Base-by-base conservation (phyloP, 2,797 vertebrate genomes). In the Menidia menidia region DNA sequence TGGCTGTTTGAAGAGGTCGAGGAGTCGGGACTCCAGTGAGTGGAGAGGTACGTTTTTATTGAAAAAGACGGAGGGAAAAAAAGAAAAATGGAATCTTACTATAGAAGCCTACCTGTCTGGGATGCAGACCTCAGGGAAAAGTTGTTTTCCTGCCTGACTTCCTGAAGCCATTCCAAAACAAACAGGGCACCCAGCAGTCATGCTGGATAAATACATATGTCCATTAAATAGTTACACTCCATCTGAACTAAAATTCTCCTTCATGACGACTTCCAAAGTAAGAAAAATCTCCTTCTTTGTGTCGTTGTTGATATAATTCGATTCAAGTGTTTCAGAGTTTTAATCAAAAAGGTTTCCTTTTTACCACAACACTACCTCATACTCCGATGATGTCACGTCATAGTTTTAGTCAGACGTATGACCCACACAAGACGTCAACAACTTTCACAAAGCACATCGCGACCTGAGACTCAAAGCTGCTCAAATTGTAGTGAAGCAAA, bases 81-180 rank as follows among this genome's bases (percentile, higher is more conserved):
- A 68, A 71, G 72, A 65, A 82, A 89, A 83, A 71, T 64, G 77
- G 80, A 84, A 73, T 75, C 73, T 42, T 74, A 78, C 87, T 82
- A 91, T 88, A 93, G 89, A 90, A 86, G 83, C 68, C 80, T 93
- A 93, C 91, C 92, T 93, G 92, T 93, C 84, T 90, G 77, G 72
- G 80, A 80, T 64, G 84, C 87, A 89, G 86, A 90, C 90, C 84
- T 90, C 81, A 88, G 83, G 82, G 88, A 92, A 92, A 94, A 93
- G 91, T 91, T 92, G 91, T 93, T 93, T 93, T 93, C 92, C 88
- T 91, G 85, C 86, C 84, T 83, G 72, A 92, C 91, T 94, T 94
- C 93, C 93, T 93, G 80, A 60, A 86, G 82, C 71, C 81, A 54
- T 83, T 93, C 93, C 94, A 95, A 94, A 92, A 92, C 86, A 94